These are phyloP conservation scores for Bombus ignitus DNA, from an alignment of 1,140 invertebrate genomes.

Conservation along the genomic window DNA sequence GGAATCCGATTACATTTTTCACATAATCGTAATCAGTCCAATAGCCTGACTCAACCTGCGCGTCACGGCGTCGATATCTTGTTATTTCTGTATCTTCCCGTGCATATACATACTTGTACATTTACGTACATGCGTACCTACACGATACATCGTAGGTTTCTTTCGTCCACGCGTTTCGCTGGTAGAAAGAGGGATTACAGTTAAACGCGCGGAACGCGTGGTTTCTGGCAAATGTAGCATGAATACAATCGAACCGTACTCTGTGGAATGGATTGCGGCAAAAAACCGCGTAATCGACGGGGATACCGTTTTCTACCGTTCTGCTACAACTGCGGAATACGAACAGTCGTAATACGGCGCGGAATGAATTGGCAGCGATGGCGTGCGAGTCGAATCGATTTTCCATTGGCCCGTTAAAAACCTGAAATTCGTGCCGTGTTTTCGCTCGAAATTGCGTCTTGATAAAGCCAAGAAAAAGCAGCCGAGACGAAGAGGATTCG, in stretches of 20 bases:
- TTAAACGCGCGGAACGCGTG: background rate
- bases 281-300: slow-evolving; percentile 23
- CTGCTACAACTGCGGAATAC: background rate
- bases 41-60: background rate
- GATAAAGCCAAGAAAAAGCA: slow-evolving; percentile 40
- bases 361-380: slow-evolving; percentile 43
- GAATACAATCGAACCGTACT: slow-evolving; percentile 6
- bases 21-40: slow-evolving; percentile 31
- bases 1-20: slow-evolving; percentile 51
- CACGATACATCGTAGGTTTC: background rate
- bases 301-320: slow-evolving; percentile 11
- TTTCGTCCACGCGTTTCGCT: background rate
- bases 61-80: background rate
- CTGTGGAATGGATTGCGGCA: background rate
- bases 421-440: slow-evolving; percentile 12
- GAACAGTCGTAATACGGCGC: slow-evolving; percentile 13
- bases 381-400: slow-evolving; percentile 49
- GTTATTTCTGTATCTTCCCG: background rate
- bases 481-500: background rate
- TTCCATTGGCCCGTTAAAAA: slow-evolving; percentile 28
- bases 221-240: slow-evolving; percentile 11
- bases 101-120: too few relatives aligned
- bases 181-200: background rate
- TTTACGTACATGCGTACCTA: too few relatives aligned
- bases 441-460: slow-evolving; percentile 36